phyloP scores from a whole-genome alignment of 2,888 invertebrate genomes.

The Furcula furcula region DNA sequence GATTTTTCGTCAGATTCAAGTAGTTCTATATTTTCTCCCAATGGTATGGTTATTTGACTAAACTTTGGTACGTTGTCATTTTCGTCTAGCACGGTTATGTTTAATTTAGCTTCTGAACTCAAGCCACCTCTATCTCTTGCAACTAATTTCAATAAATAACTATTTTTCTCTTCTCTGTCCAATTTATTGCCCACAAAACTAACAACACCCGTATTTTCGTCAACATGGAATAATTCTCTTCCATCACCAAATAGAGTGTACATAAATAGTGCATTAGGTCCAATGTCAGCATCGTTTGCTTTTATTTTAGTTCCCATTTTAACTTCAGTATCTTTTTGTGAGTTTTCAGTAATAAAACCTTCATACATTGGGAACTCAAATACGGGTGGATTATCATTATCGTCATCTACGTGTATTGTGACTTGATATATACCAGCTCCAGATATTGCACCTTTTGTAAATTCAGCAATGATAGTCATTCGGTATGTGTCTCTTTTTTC shows the following conservation, averaged over 20 bases:
- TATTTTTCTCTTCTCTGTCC: constrained; percentile 87
- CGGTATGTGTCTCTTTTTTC: constrained; percentile 88
- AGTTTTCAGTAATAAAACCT: constrained; percentile 90
- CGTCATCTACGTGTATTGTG: constrained; percentile 90
- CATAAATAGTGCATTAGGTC: constrained; percentile 85
- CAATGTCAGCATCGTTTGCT: constrained; percentile 87
- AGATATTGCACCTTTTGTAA: constrained; percentile 85
- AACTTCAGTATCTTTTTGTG: constrained; percentile 85
- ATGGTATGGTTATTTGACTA: constrained; percentile 85
- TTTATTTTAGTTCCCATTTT: constrained; percentile 85
- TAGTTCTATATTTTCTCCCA: constrained; percentile 85
- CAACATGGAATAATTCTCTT: constrained; percentile 86
- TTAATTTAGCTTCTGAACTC: constrained; percentile 87
- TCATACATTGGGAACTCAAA: constrained; percentile 88
- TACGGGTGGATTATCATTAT: constrained; percentile 92
- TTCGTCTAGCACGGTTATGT: constrained; percentile 87
- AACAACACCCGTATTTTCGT: constrained; percentile 84
- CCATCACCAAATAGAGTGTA: constrained; percentile 88
- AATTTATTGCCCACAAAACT: constrained; percentile 81
- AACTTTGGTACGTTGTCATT: constrained; percentile 91
- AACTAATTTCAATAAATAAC: constrained; percentile 86
- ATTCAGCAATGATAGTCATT: constrained; percentile 90
- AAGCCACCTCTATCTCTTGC: constrained; percentile 90
- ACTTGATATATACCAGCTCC: constrained; percentile 91
- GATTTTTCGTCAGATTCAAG: constrained; percentile 83